phyloP scores from a whole-genome alignment of 2,888 invertebrate species.

The Sinopyrophorus schimmeli region DNA sequence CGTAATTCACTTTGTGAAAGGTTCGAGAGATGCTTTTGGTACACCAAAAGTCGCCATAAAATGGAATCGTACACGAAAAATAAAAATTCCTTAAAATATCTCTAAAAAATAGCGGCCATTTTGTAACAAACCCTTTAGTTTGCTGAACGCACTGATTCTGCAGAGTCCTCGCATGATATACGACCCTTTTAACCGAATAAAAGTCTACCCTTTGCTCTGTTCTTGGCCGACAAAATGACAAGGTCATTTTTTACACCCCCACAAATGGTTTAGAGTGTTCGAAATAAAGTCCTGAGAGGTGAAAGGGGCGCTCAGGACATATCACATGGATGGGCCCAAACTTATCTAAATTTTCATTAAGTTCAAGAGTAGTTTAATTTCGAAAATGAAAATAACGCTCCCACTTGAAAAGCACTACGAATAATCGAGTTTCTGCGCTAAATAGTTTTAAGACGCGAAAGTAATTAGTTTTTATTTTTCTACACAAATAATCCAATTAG shows the following conservation, averaged over 20 bases:
- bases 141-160: constrained; percentile 31
- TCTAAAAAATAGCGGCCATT: constrained; percentile 30
- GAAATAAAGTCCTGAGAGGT: constrained; percentile 24
- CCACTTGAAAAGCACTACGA: constrained; percentile 12
- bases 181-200: constrained; percentile 33
- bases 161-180: constrained; percentile 30
- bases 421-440: constrained; percentile 21
- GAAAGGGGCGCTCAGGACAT: constrained; percentile 6
- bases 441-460: constrained; percentile 22
- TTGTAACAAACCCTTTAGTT: constrained; percentile 33
- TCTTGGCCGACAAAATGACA: constrained; percentile 30
- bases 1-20: constrained; percentile 11
- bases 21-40: too few species aligned
- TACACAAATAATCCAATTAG: too few species aligned
- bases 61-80: constrained; percentile 1
- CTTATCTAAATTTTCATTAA: too few species aligned
- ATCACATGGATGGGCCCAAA: too few species aligned
- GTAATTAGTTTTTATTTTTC: constrained; percentile 22
- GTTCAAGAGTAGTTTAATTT: too few species aligned
- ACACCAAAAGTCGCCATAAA: too few species aligned
- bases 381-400: too few species aligned
- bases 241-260: constrained; percentile 27
- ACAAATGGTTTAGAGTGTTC: constrained; percentile 26
- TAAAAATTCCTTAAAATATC: constrained; percentile 16
- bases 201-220: constrained; percentile 31